Evolutionary conservation across 2,113 vertebrate species (phyloP), one percentile per base, ranked within the genome.

Genomic region (Tragulus kanchil): DNA sequence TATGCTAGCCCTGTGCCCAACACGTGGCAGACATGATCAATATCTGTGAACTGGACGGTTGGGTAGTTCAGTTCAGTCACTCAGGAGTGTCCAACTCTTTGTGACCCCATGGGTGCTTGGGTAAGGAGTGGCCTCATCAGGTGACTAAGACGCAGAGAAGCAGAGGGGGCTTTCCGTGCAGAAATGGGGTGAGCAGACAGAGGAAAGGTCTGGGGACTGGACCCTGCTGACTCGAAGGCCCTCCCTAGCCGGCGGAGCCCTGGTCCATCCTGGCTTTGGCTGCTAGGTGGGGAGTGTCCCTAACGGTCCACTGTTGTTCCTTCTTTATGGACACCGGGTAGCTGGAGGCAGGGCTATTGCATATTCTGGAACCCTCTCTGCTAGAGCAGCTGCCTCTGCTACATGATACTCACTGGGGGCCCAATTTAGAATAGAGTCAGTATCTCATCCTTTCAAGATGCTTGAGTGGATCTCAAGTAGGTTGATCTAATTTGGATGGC

Each of bases 391-490:
- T 17, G 4, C 31, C 73, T 90, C 19, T 81, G 28, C 85, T 28
- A 1, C 10, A 36, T 59, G 84, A 64, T 1, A 2, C 75, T 94
- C 25, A 14, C 36, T 84, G 88, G 50, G 25, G 85, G 42, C 48
- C 73, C n/a, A 31, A 5, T 61, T 82, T 36, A 59, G 25, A 28
- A 8, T 4, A 45, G 50, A 71, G 54, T 89, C 59, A 16, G 8
- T 17, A 26, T 25, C 69, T 95, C 25, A 11, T 31, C 71, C 93
- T 94, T 77, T 62, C 0, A 3, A 95, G 89, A 88, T 61, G 64
- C 73, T 45, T 8, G 42, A 97, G 90, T 86, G 67, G 71, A 5
- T 88, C 48, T 78, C 59, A 82, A 95, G 93, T 64, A 56, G 11
- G 54, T 85, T 65, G 85, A 69, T 90, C 42, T 65, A 62, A 84